phyloP scores from a whole-genome alignment of 2,888 invertebrate species.

The Merodon equestris region DNA sequence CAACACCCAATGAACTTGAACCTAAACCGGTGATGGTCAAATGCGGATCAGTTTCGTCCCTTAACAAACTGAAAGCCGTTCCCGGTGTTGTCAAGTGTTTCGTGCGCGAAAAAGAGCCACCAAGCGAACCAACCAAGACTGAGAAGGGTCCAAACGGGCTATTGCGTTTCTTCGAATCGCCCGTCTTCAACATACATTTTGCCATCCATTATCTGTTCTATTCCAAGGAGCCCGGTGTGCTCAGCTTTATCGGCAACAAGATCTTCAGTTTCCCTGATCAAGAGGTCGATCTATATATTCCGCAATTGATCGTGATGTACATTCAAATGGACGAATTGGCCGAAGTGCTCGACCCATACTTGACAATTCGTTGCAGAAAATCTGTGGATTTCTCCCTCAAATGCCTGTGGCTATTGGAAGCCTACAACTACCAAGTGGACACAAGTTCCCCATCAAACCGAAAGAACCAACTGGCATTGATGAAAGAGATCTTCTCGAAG shows the following conservation, averaged over 20 bases:
- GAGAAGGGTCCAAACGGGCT: slow-evolving; percentile 78
- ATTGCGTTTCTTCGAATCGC: slow-evolving; percentile 94
- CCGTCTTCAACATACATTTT: slow-evolving; percentile 98
- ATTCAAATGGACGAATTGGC: slow-evolving; percentile 98
- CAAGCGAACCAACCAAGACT: slow-evolving; percentile 71
- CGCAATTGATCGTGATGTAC: slow-evolving; percentile 98
- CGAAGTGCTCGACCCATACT: slow-evolving; percentile 92
- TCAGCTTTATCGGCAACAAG: slow-evolving; percentile 98
- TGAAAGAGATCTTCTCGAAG: slow-evolving; percentile 78
- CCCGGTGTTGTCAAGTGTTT: slow-evolving; percentile 79
- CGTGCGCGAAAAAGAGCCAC: slow-evolving; percentile 74
- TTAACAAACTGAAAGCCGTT: slow-evolving; percentile 75
- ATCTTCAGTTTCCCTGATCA: slow-evolving; percentile 95
- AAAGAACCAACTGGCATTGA: slow-evolving; percentile 77
- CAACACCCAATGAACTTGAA: slow-evolving; percentile 40
- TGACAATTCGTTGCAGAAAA: slow-evolving; percentile 91
- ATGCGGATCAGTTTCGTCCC: slow-evolving; percentile 76
- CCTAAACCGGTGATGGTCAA: slow-evolving; percentile 71
- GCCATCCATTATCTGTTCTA: slow-evolving; percentile 98
- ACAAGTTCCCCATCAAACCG: slow-evolving; percentile 73
- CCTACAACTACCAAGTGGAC: slow-evolving; percentile 82
- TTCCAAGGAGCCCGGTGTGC: slow-evolving; percentile 98
- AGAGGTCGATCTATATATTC: slow-evolving; percentile 98
- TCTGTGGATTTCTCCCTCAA: slow-evolving; percentile 97
- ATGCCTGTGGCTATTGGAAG: slow-evolving; percentile 97